Evolutionary conservation across 2,888 invertebrate genomes (phyloP), one percentile per base, ranked within the genome.

Genomic region (Argynnis bischoffii): DNA sequence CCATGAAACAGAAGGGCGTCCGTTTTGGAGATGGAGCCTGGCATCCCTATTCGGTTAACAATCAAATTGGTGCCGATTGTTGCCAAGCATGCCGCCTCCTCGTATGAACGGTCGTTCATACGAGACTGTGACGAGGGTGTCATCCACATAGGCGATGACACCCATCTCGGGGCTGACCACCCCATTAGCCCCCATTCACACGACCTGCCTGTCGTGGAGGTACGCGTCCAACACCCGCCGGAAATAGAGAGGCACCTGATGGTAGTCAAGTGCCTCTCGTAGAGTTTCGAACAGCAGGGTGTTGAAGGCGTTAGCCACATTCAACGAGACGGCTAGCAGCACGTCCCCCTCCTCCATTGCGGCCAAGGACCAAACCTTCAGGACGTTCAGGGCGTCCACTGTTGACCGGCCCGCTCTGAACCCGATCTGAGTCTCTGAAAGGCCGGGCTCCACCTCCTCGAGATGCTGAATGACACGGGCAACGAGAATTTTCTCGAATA

Each of bases 381-480:
- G 0, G 0, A 6, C 6, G 13, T 55, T 31, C 26, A 35, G 55
- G 31, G 41, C 41, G 15, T 55, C 35, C 6, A 16, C 16, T 0
- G 50, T 51, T 5, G 1, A 51, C 8, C 50, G 50, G n/a, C 50
- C 50, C 4, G 16, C 11, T 2, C 50, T 50, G n/a, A 51, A 16
- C 5, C 53, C 8, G 13, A 53, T 21, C 13, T 53, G n/a, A 13
- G 56, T 11, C 18, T 13, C n/a, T 48, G 59, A 47, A 16, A 59
- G 48, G 14, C n/a, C 48, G 8, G 8, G 31, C 2, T 50, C 15
- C 14, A 15, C 47, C 26, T 47, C 26, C 26, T 48, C 31, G 2
- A 59, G 48, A 41, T 59, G 59, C 48, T 48, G 59, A 21, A 15
- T 21, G 48, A 59, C 21, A 48, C 48, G 26, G 48, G 48, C 26